Conservation (phyloP, 2,113 vertebrate genomes). For the Thunnus maccoyii region DNA sequence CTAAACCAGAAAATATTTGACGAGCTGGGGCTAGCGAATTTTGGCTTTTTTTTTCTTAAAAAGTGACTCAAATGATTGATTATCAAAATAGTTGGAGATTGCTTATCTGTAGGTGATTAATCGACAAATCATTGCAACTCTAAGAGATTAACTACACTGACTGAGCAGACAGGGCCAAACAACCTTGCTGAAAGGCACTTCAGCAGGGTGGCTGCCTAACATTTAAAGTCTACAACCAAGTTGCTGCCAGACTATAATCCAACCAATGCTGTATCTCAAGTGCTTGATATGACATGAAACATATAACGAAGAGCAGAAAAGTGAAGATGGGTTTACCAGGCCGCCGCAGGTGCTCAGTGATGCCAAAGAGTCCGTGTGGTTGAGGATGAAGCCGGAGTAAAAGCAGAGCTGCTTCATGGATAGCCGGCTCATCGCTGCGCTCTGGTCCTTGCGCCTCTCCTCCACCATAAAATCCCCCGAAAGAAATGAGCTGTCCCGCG, state of each 20-base stretch:
- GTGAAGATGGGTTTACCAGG: slow-evolving; percentile 87
- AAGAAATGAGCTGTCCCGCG: slow-evolving; percentile 87
- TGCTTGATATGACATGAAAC: slow-evolving; percentile 22
- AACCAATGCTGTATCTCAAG: neutral
- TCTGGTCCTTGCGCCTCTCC: slow-evolving; percentile 80
- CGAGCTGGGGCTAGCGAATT: too few relatives aligned
- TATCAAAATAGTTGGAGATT: neutral
- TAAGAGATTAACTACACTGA: too few relatives aligned
- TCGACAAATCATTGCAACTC: too few relatives aligned
- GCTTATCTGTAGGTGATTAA: too few relatives aligned
- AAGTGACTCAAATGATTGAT: neutral
- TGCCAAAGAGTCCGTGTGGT: slow-evolving; percentile 88
- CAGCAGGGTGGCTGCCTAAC: neutral
- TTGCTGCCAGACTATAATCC: neutral
- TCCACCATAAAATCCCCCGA: slow-evolving; percentile 88
- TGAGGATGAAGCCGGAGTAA: slow-evolving; percentile 91
- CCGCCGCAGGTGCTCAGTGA: slow-evolving; percentile 92
- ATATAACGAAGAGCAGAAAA: slow-evolving; percentile 14
- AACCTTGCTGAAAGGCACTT: neutral
- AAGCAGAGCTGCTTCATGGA: slow-evolving; percentile 85
- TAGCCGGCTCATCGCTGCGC: slow-evolving; percentile 29
- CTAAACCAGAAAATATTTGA: too few relatives aligned
- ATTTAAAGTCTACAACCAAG: neutral
- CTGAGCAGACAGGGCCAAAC: neutral
- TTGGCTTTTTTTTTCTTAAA: too few relatives aligned